phyloP scores from a whole-genome alignment of 2,797 vertebrate genomes.

The Hybognathus amarus region DNA sequence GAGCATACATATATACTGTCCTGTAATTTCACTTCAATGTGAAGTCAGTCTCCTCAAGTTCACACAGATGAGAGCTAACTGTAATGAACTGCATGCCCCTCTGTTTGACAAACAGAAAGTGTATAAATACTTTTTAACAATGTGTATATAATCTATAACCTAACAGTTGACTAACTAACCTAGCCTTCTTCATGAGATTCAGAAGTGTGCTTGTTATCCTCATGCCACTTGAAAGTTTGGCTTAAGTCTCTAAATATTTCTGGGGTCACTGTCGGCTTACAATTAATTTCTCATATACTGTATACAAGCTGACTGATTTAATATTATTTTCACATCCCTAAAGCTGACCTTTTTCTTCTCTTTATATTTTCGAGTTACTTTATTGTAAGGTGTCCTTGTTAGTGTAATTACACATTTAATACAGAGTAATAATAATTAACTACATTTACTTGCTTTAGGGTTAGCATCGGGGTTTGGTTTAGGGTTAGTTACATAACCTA shows the following conservation, averaged over 20 bases:
- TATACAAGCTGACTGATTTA: not conserved
- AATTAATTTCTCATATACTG: not conserved
- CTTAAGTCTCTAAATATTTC: not conserved
- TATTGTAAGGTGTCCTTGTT: not conserved
- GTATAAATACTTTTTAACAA: not conserved
- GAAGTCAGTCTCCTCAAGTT: not conserved
- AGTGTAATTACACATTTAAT: not conserved
- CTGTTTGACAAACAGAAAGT: not conserved
- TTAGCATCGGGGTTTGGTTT: not conserved
- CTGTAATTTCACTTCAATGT: not conserved
- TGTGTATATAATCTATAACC: not conserved
- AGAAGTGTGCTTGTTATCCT: not conserved
- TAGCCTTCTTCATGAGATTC: not conserved
- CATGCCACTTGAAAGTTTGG: not conserved
- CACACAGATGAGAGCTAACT: not conserved
- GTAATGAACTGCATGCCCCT: not conserved
- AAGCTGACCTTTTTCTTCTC: not conserved
- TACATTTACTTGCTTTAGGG: not conserved
- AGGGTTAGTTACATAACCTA: not conserved
- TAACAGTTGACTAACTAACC: not conserved
- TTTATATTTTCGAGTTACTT: not conserved
- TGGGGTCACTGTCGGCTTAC: not conserved
- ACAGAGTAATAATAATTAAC: not conserved
- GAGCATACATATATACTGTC: conserved; percentile 46
- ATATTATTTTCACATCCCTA: not conserved